Evolutionary conservation across 2,888 invertebrate species (phyloP).

Genomic region (Phragmatobia fuliginosa): DNA sequence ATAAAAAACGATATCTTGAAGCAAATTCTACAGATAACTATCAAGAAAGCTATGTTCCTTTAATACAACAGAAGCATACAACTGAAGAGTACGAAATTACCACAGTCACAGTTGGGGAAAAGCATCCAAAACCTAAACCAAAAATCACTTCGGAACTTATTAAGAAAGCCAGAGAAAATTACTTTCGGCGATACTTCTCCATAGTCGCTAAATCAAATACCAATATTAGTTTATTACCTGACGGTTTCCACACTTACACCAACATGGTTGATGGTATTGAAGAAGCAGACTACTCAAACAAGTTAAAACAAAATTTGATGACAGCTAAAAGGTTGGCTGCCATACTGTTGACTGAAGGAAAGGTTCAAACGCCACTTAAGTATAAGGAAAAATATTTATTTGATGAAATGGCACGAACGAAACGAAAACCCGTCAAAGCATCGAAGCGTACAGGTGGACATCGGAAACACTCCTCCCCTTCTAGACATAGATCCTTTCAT

Average conservation of each 20-base stretch:
- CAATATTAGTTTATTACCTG: slow-evolving; percentile 7
- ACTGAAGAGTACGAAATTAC: slow-evolving; percentile 19
- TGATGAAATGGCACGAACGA: slow-evolving; percentile 3
- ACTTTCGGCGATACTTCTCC: slow-evolving; percentile 66
- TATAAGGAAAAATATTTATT: slow-evolving; percentile 5
- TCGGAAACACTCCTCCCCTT: background rate
- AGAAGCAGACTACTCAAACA: slow-evolving; percentile 30
- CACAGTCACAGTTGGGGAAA: slow-evolving; percentile 53
- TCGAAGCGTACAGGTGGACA: background rate
- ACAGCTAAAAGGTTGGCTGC: slow-evolving; percentile 67
- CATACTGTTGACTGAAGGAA: slow-evolving; percentile 53
- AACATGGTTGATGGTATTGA: slow-evolving; percentile 7
- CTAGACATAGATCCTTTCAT: background rate
- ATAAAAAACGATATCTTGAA: slow-evolving; percentile 25
- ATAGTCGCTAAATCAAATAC: slow-evolving; percentile 53
- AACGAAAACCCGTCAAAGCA: slow-evolving; percentile 5
- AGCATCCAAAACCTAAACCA: slow-evolving; percentile 46
- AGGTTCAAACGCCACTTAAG: slow-evolving; percentile 13
- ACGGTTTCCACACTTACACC: slow-evolving; percentile 10
- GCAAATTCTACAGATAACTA: background rate
- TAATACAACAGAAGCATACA: slow-evolving; percentile 26
- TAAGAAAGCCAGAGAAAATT: slow-evolving; percentile 69
- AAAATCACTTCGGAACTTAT: slow-evolving; percentile 62
- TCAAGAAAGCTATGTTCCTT: slow-evolving; percentile 23
- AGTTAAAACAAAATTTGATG: slow-evolving; percentile 52